A percentile compares a stretch with the other conserved stretches of the same genome.
phyloP scores from a whole-genome alignment of 1,140 invertebrate genomes.

The Acyrthosiphon pisum region DNA sequence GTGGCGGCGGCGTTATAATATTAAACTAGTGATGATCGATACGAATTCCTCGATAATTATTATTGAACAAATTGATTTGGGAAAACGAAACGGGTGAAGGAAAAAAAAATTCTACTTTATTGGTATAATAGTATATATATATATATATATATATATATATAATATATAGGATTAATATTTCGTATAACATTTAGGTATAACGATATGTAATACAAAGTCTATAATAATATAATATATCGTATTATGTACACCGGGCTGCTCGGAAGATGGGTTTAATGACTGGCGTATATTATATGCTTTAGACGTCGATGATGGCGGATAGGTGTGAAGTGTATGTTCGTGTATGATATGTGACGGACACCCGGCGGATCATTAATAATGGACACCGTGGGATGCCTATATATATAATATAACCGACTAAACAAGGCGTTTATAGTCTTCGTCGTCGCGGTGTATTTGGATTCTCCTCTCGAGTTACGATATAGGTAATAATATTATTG shows the following conservation, averaged over 20 bases:
- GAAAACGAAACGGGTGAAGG: background rate
- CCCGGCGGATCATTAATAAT: conserved; percentile 51
- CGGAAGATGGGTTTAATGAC: conserved; percentile 51
- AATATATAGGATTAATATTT: background rate
- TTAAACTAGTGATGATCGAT: conserved; percentile 37
- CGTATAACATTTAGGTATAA: background rate
- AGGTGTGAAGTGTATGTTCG: conserved; percentile 36
- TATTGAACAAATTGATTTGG: conserved; percentile 51
- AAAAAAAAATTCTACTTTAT: conserved; percentile 18
- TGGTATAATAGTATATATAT: background rate
- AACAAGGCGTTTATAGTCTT: conserved; percentile 51
- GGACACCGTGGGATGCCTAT: conserved; percentile 54
- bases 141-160: background rate
- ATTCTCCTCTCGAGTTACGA: background rate
- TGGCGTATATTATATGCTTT: conserved; percentile 18
- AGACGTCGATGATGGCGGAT: background rate
- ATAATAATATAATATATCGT: background rate
- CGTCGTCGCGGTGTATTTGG: background rate
- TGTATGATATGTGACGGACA: conserved; percentile 32
- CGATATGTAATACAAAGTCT: background rate
- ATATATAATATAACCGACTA: conserved; percentile 27
- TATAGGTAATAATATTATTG: background rate
- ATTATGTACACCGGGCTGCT: background rate
- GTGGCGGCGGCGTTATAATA: background rate
- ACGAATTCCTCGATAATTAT: conserved; percentile 49